Evolutionary conservation across 2,797 vertebrate genomes (phyloP).

Genomic region (Artibeus jamaicensis): DNA sequence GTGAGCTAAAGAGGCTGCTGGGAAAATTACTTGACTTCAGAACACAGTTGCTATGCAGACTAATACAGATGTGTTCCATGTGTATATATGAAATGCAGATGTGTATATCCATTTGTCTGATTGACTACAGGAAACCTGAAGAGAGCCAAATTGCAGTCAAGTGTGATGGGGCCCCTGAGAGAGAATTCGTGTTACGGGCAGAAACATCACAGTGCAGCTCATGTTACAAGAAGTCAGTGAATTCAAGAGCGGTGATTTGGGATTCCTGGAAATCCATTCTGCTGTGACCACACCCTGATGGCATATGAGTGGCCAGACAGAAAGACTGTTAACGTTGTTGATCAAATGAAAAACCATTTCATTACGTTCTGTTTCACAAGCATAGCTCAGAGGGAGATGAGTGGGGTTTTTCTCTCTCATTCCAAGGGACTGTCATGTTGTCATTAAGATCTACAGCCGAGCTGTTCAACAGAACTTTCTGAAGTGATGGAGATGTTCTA

Average conservation of each 20-base stretch:
- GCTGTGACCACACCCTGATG: not conserved
- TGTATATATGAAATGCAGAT: not conserved
- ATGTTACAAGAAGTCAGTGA: not conserved
- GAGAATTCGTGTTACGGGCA: not conserved
- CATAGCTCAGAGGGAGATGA: not conserved
- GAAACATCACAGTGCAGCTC: not conserved
- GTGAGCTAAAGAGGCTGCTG: not conserved
- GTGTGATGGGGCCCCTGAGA: not conserved
- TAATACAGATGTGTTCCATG: not conserved
- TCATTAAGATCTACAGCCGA: not conserved
- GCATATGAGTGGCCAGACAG: not conserved
- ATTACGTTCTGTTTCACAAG: not conserved
- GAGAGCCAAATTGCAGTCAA: conserved; percentile 1
- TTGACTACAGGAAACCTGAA: not conserved
- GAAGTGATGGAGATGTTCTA: not conserved
- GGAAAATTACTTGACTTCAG: not conserved
- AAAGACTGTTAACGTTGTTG: not conserved
- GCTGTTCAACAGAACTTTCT: not conserved
- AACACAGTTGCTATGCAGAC: not conserved
- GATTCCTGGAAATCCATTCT: not conserved
- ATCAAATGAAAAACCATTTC: not conserved
- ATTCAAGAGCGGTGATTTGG: not conserved
- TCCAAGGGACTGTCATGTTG: not conserved
- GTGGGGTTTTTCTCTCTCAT: not conserved
- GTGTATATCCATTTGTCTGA: not conserved